Conservation (phyloP, 2,888 invertebrate genomes). For the Pollenia griseotomentosa region DNA sequence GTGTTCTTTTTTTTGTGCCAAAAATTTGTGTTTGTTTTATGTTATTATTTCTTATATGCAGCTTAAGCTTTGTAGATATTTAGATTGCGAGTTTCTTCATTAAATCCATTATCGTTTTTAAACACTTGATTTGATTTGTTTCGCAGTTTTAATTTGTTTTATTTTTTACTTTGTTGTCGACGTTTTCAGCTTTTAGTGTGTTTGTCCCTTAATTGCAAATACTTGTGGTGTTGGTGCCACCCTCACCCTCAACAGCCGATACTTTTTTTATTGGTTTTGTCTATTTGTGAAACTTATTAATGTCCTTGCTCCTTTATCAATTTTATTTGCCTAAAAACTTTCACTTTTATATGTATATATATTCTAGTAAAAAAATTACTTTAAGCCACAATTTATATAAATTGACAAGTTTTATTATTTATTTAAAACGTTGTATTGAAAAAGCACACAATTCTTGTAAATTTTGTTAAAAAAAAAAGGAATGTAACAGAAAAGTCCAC, state of each 20-base stretch:
- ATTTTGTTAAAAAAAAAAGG: slow-evolving; percentile 29
- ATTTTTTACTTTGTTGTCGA: not conserved
- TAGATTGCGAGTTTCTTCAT: too few relatives aligned
- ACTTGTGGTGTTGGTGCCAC: slow-evolving; percentile 11
- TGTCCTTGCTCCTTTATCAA: slow-evolving; percentile 26
- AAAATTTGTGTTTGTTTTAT: not conserved
- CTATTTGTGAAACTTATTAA: not conserved
- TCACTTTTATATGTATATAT: not conserved
- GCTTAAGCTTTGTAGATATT: not conserved
- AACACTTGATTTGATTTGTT: not conserved
- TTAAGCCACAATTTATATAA: not conserved
- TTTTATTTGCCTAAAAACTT: slow-evolving; percentile 7
- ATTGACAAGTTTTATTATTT: slow-evolving; percentile 44
- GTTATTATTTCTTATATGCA: not conserved
- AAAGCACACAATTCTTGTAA: slow-evolving; percentile 11
- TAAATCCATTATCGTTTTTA: not conserved
- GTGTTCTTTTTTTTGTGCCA: not conserved
- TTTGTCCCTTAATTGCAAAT: slow-evolving; percentile 20
- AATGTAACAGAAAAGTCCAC: slow-evolving; percentile 17
- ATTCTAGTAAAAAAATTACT: slow-evolving; percentile 26
- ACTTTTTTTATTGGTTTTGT: slow-evolving; percentile 39
- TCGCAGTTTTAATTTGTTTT: slow-evolving; percentile 7
- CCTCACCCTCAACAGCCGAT: slow-evolving; percentile 28
- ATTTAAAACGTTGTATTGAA: not conserved
- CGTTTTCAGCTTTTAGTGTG: not conserved